Evolutionary conservation across 2,113 vertebrate species (phyloP).

Genomic region (Cebus imitator): DNA sequence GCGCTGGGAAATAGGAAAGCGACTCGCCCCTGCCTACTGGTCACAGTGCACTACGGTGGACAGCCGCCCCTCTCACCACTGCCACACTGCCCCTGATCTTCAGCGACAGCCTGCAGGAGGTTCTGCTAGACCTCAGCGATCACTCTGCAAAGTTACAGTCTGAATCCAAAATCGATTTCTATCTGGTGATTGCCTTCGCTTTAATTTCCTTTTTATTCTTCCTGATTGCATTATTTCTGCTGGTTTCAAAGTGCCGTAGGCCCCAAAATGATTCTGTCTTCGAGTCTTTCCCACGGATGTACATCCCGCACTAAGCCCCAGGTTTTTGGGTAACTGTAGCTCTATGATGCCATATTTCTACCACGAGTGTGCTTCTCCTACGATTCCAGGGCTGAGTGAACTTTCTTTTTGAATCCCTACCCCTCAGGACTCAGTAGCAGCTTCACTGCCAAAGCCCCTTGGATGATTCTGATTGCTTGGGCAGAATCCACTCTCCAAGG

Average conservation of each 20-base stretch:
- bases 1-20: not conserved
- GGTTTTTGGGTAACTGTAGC: slow-evolving; percentile 47
- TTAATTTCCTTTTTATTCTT: slow-evolving; percentile 82
- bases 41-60: slow-evolving; percentile 13
- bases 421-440: not conserved
- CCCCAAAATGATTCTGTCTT: slow-evolving; percentile 74
- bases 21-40: not conserved
- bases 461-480: not conserved
- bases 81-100: slow-evolving; percentile 3
- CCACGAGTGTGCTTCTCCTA: slow-evolving; percentile 62
- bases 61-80: slow-evolving; percentile 37
- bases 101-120: slow-evolving; percentile 5
- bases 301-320: slow-evolving; percentile 53
- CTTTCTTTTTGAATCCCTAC: slow-evolving; percentile 55
- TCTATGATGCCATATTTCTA: slow-evolving; percentile 69
- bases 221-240: slow-evolving; percentile 74
- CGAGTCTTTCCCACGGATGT: slow-evolving; percentile 65
- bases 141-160: not conserved
- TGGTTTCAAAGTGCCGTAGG: slow-evolving; percentile 81
- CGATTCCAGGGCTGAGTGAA: slow-evolving; percentile 52
- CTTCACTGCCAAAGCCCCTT: not conserved
- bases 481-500: not conserved
- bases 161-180: slow-evolving; percentile 77
- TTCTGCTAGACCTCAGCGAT: slow-evolving; percentile 28
- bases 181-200: slow-evolving; percentile 78